Percentiles rank a stretch among this genome's conserved stretches.
These are phyloP conservation scores for Notothenia coriiceps DNA, from an alignment of 2,113 vertebrate species.

Conservation along the genomic window DNA sequence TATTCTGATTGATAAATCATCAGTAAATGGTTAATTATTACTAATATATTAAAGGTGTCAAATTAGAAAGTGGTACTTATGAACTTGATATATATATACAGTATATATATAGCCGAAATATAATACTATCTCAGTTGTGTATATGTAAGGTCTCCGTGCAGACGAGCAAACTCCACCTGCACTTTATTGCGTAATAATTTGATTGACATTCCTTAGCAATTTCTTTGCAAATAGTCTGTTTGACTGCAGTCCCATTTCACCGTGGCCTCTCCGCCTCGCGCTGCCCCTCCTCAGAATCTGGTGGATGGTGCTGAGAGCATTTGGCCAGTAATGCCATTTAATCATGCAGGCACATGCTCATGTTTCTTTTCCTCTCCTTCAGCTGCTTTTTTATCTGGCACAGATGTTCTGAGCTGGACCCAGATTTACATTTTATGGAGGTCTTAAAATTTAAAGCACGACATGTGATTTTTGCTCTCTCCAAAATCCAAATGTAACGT, in stretches of 20 bases:
- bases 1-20: neutral
- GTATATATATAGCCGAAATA: constrained; percentile 32
- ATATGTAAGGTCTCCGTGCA: neutral
- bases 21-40: neutral
- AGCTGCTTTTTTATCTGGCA: constrained; percentile 36
- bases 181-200: constrained; percentile 29
- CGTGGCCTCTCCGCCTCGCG: constrained; percentile 11
- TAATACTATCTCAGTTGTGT: constrained; percentile 6
- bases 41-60: neutral
- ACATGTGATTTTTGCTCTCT: constrained; percentile 5
- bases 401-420: constrained; percentile 50
- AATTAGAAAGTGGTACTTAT: neutral
- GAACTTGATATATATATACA: neutral
- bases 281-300: constrained; percentile 36
- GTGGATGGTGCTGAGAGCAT: constrained; percentile 45
- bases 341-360: constrained; percentile 53
- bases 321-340: constrained; percentile 61
- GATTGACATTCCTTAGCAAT: constrained; percentile 63
- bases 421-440: constrained; percentile 44
- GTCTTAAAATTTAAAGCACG: constrained; percentile 43
- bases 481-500: constrained; percentile 1
- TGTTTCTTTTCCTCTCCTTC: constrained; percentile 30
- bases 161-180: constrained; percentile 30
- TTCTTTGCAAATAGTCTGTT: constrained; percentile 51
- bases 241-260: constrained; percentile 54